Evolutionary conservation across 2,797 vertebrate species (phyloP), one percentile per base, ranked within the genome.

Genomic region (Acanthornis magna): DNA sequence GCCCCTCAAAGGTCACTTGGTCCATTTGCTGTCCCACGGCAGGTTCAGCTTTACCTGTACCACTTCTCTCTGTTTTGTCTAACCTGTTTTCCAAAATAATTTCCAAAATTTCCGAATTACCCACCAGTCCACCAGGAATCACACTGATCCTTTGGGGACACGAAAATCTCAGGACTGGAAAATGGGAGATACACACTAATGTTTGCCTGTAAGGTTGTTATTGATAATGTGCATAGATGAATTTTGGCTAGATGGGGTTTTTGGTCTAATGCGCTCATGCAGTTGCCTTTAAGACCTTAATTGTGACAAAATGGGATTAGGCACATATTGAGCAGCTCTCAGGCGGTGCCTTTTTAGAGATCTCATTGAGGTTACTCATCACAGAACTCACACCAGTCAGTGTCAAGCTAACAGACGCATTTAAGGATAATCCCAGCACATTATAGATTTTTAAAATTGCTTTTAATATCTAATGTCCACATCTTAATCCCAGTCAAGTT

Each of bases 361-460:
- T 36, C 43, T 74, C 61, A 40, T 2, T 43, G 40, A 54, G 43
- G 19, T 32, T 45, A 6, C 11, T 73, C 16, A 18, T 22, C 26
- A 6, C 9, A 4, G 54, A 30, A 10, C 72, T 40, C 61, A 42
- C 4, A 45, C 16, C 25, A 77, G 38, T 17, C 67, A 79, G 47
- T 47, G 36, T 16, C 23, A 10, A 55, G 29, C 53, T 1, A 38
- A n/a, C 14, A 63, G 75, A 58, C 48, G 85, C 5, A 6, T 6
- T 10, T 14, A 9, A 70, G 20, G n/a, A 32, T 7, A 11, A 2
- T 0, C 0, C 13, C 34, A 38, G 62, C 45, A 61, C 16, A 11
- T 27, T 18, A 19, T 30, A 32, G 54, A 32, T 38, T 66, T 48
- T 8, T 5, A 27, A 27, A 16, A 25, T 20, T 38, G 47, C 62